Evolutionary conservation across 1,140 invertebrate species (phyloP).

Genomic region (Ooceraea biroi): DNA sequence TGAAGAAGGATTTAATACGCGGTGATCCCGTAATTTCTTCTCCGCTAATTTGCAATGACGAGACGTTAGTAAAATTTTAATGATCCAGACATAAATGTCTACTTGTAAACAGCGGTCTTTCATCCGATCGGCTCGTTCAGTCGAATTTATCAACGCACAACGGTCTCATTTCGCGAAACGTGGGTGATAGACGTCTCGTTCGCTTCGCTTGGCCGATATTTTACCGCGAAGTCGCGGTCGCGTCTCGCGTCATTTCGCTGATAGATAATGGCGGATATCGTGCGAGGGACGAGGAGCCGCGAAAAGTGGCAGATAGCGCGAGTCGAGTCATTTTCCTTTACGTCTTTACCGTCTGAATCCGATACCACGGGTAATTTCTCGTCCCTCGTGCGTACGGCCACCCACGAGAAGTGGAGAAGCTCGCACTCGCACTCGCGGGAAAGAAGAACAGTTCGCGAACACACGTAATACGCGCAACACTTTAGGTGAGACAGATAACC

Average conservation of each 20-base stretch:
- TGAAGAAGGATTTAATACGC: neutral
- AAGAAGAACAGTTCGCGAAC: neutral
- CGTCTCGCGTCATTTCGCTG: neutral
- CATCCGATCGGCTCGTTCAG: too few relatives aligned
- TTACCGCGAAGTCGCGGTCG: neutral
- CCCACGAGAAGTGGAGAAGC: too few relatives aligned
- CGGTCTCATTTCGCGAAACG: neutral
- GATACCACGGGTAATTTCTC: neutral
- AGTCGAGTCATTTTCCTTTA: neutral
- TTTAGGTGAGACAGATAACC: conserved; percentile 82
- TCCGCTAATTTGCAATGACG: too few relatives aligned
- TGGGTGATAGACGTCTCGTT: neutral
- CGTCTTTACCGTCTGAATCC: neutral
- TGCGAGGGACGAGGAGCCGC: neutral
- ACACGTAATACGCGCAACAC: neutral
- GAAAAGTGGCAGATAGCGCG: neutral
- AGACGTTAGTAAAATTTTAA: too few relatives aligned
- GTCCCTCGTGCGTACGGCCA: too few relatives aligned
- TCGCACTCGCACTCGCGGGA: too few relatives aligned
- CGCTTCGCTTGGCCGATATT: neutral
- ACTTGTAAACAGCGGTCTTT: neutral
- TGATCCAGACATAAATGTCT: neutral
- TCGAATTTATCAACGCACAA: neutral
- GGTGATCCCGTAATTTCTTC: neutral
- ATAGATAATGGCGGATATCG: neutral